phyloP scores from a whole-genome alignment of 2,797 vertebrate species.

The Xenentodon cancila region DNA sequence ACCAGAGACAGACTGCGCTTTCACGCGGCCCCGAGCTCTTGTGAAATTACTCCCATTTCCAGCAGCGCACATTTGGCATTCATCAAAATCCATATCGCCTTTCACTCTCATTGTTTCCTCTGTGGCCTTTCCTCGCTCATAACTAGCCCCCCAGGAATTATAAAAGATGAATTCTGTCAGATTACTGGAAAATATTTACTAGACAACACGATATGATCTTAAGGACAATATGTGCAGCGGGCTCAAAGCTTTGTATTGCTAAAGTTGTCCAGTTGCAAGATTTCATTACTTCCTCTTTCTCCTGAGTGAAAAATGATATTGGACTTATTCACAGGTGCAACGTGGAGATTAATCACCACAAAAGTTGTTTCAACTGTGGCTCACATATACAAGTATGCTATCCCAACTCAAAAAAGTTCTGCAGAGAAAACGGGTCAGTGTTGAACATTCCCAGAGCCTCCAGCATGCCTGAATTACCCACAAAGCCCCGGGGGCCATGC shows the following conservation, averaged over 20 bases:
- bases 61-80: constrained; percentile 71
- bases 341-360: constrained; percentile 60
- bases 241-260: constrained; percentile 48
- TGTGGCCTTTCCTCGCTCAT: constrained; percentile 41
- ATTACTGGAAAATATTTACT: constrained; percentile 67
- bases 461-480: constrained; percentile 52
- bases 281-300: constrained; percentile 68
- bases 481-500: constrained; percentile 53
- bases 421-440: constrained; percentile 36
- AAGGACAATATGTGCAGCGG: constrained; percentile 23
- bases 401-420: constrained; percentile 24
- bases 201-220: constrained; percentile 58
- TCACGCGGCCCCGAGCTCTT: constrained; percentile 56
- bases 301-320: constrained; percentile 65
- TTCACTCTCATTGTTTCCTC: constrained; percentile 49
- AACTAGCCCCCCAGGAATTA: constrained; percentile 59
- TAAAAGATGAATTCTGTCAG: constrained; percentile 45
- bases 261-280: constrained; percentile 58
- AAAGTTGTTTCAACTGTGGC: constrained; percentile 42
- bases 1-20: constrained; percentile 57
- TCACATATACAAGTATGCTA: constrained; percentile 11
- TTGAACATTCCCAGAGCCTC: constrained; percentile 50
- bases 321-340: constrained; percentile 67
- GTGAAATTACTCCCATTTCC: constrained; percentile 72
- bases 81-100: constrained; percentile 75